Conservation (phyloP, 2,797 vertebrate genomes). For the Nannoperca obscura region DNA sequence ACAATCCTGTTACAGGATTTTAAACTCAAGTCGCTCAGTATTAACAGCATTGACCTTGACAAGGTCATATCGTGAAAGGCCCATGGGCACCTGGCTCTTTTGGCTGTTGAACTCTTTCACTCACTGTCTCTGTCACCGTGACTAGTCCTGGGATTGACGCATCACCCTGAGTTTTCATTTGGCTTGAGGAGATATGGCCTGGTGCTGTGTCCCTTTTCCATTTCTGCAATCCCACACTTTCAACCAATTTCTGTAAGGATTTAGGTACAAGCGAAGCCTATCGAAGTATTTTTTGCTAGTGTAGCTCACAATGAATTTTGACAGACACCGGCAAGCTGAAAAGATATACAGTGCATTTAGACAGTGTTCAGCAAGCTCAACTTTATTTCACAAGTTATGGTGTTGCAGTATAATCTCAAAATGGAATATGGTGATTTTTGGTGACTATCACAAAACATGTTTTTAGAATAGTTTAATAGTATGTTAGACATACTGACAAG, state of each 20-base stretch:
- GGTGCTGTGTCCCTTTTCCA: constrained; percentile 51
- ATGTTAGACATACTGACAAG: constrained; percentile 10
- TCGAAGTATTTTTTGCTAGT: constrained; percentile 39
- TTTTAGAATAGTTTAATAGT: background rate
- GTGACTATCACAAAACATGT: background rate
- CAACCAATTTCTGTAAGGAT: constrained; percentile 58
- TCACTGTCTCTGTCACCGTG: constrained; percentile 66
- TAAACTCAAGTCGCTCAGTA: constrained; percentile 58
- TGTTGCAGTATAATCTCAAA: constrained; percentile 37
- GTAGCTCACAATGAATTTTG: constrained; percentile 39
- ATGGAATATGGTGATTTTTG: constrained; percentile 3
- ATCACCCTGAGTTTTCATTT: constrained; percentile 71
- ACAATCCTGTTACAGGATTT: constrained; percentile 51
- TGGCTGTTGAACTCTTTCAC: constrained; percentile 62
- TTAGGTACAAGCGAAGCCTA: constrained; percentile 52
- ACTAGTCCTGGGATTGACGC: constrained; percentile 70
- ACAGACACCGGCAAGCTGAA: constrained; percentile 23
- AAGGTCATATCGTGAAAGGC: constrained; percentile 60
- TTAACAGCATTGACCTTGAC: constrained; percentile 76
- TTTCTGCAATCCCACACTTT: constrained; percentile 66
- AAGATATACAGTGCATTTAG: constrained; percentile 30
- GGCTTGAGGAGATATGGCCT: constrained; percentile 66
- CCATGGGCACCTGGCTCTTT: constrained; percentile 60
- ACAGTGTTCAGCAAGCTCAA: constrained; percentile 15
- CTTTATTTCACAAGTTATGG: constrained; percentile 6